phyloP scores from a whole-genome alignment of 1,140 invertebrate species.

The Orussus abietinus region DNA sequence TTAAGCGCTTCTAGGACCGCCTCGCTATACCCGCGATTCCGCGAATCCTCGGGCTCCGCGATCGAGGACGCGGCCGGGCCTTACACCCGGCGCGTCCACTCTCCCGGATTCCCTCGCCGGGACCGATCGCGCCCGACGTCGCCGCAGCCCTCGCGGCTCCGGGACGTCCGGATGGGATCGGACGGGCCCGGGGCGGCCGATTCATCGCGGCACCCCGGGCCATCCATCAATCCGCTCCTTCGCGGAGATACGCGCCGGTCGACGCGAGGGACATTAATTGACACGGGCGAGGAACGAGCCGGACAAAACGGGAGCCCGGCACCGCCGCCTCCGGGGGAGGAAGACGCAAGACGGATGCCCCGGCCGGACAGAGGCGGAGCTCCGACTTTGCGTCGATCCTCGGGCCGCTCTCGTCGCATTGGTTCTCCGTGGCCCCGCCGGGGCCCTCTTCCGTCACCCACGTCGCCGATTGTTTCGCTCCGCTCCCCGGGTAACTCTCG shows the following conservation, averaged over 20 bases:
- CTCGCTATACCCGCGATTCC: no score
- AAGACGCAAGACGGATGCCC: slow-evolving; percentile 29
- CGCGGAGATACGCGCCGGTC: slow-evolving; percentile 13
- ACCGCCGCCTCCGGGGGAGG: slow-evolving; percentile 16
- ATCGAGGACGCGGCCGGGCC: no score
- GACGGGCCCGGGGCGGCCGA: slow-evolving; percentile 3
- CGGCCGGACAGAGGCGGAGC: slow-evolving; percentile 51
- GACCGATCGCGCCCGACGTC: background rate
- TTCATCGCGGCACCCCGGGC: slow-evolving; percentile 9
- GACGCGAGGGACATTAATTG: slow-evolving; percentile 49
- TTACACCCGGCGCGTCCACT: no score
- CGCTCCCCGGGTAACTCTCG: slow-evolving; percentile 27
- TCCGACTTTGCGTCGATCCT: slow-evolving; percentile 36
- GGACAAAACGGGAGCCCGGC: slow-evolving; percentile 12
- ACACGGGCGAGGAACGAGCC: slow-evolving; percentile 31
- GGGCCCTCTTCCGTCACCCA: slow-evolving; percentile 39
- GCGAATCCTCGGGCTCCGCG: no score
- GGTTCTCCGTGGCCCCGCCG: slow-evolving; percentile 27
- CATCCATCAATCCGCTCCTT: slow-evolving; percentile 14
- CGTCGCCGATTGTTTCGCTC: slow-evolving; percentile 44
- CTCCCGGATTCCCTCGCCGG: slow-evolving; percentile 20
- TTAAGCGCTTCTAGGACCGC: no score
- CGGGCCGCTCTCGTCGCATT: slow-evolving; percentile 40
- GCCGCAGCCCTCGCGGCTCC: no score
- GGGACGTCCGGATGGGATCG: slow-evolving; percentile 10